A percentile compares a stretch with the other conserved stretches of the same genome.
Evolutionary conservation across 53 echinoderm and acorn worm species (phyloP).

Genomic region (Glandiceps talaboti): DNA sequence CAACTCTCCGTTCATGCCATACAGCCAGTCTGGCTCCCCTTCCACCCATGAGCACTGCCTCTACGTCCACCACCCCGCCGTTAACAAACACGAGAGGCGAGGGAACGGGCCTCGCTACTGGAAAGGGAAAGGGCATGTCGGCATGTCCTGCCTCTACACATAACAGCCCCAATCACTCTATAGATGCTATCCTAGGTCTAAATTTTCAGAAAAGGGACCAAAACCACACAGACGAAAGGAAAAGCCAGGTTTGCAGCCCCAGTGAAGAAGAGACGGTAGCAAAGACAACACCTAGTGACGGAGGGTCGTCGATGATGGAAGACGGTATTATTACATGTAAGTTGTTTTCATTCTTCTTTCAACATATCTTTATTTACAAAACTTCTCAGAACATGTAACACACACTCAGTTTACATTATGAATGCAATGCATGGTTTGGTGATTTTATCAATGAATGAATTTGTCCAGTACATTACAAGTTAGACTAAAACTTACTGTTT

Average conservation of each 20-base stretch:
- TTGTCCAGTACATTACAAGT: too few relatives aligned
- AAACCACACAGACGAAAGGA: not conserved
- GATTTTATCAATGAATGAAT: too few relatives aligned
- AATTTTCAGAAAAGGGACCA: not conserved
- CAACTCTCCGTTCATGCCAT: too few relatives aligned
- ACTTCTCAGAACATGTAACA: too few relatives aligned
- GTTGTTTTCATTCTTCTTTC: not conserved
- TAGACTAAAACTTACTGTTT: too few relatives aligned
- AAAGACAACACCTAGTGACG: not conserved
- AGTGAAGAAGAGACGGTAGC: not conserved
- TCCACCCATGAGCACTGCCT: not conserved
- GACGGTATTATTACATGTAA: not conserved
- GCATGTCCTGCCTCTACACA: not conserved
- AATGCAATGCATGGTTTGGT: too few relatives aligned
- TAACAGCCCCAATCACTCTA: slow-evolving; percentile 41
- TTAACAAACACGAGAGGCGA: not conserved
- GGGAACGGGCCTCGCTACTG: not conserved
- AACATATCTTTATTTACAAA: too few relatives aligned
- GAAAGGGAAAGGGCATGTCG: not conserved
- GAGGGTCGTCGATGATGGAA: not conserved
- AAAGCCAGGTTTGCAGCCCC: not conserved
- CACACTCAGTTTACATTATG: too few relatives aligned
- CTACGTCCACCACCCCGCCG: not conserved
- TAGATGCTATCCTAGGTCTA: slow-evolving; percentile 59
- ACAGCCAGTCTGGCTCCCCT: not conserved